Evolutionary conservation across 2,113 vertebrate genomes (phyloP).

Genomic region (Microcebus griseorufus): DNA sequence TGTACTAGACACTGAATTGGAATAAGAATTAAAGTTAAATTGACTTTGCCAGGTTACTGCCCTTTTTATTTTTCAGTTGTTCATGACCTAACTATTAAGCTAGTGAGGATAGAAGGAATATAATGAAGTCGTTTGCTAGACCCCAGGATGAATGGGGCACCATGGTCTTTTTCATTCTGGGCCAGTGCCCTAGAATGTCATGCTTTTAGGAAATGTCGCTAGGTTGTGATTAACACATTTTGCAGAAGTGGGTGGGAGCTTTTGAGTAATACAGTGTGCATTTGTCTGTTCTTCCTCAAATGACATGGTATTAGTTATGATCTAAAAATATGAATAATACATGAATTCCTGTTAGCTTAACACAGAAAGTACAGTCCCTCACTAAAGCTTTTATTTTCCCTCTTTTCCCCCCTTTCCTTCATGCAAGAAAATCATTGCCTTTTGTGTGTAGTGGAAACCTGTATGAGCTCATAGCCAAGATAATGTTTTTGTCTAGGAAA

Average conservation of each 20-base stretch:
- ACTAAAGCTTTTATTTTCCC: not conserved
- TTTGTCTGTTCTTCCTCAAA: not conserved
- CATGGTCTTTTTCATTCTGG: conserved; percentile 7
- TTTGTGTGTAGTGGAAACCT: not conserved
- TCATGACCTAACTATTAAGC: not conserved
- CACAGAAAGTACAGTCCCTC: not conserved
- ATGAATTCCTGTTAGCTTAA: conserved; percentile 41
- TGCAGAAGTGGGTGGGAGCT: conserved; percentile 1
- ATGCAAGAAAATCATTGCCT: conserved; percentile 12
- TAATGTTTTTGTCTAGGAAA: conserved; percentile 39
- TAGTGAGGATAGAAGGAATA: not conserved
- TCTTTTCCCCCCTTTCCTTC: not conserved
- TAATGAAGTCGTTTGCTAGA: not conserved
- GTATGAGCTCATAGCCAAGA: not conserved
- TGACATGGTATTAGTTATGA: not conserved
- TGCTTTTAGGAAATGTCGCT: conserved; percentile 5
- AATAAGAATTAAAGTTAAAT: not conserved
- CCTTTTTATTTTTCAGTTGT: not conserved
- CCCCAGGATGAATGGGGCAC: not conserved
- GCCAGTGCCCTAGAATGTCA: not conserved
- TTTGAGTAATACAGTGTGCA: not conserved
- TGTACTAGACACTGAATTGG: not conserved
- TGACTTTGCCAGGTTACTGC: not conserved
- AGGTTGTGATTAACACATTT: not conserved
- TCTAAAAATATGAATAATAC: conserved; percentile 52